phyloP scores from a whole-genome alignment of 2,888 invertebrate genomes.

The Macaria liturata region DNA sequence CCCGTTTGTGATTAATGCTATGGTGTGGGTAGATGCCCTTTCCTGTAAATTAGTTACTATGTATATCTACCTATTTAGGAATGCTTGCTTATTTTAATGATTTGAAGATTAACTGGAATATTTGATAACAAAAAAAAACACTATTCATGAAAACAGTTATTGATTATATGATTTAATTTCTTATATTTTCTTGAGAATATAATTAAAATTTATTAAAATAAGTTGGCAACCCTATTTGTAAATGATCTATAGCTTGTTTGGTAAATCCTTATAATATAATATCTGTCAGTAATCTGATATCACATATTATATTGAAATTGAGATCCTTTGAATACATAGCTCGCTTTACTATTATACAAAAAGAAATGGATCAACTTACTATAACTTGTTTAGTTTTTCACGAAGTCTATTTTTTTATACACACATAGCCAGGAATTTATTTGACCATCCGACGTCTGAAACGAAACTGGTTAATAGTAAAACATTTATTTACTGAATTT shows the following conservation, averaged over 20 bases:
- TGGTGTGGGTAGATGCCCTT: slow-evolving; percentile 44
- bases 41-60: slow-evolving; percentile 25
- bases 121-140: no score
- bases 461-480: no score
- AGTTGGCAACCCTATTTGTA: slow-evolving; percentile 9
- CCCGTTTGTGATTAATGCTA: slow-evolving; percentile 39
- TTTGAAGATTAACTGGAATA: not conserved
- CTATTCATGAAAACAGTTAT: no score
- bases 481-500: no score
- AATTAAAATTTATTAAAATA: not conserved
- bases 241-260: slow-evolving; percentile 14
- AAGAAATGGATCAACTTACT: slow-evolving; percentile 26
- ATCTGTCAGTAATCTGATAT: not conserved
- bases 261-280: slow-evolving; percentile 11
- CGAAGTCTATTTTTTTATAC: no score
- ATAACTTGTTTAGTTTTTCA: not conserved
- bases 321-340: slow-evolving; percentile 5
- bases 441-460: no score
- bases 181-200: no score
- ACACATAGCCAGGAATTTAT: no score
- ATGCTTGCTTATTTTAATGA: slow-evolving; percentile 15
- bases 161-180: no score
- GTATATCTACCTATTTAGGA: slow-evolving; percentile 4
- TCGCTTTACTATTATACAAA: slow-evolving; percentile 19
- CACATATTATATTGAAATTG: slow-evolving; percentile 5